Evolutionary conservation across 2,113 vertebrate species (phyloP), one percentile per base, ranked within the genome.

Genomic region (Lophotis ruficrista): DNA sequence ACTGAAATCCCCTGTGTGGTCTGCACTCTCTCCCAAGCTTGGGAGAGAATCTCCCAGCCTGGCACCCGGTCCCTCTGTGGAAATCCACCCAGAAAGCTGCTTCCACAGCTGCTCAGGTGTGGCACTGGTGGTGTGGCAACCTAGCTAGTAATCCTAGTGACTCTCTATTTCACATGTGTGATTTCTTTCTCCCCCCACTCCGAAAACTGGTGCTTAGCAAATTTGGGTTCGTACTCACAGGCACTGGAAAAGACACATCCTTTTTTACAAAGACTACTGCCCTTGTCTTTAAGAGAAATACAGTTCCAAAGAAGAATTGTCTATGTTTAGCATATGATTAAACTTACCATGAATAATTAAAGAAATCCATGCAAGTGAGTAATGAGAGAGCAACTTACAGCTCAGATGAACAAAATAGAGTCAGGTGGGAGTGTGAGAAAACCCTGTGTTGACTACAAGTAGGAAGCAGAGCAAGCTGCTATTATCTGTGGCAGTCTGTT

Each of bases 291-390:
- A 81, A 56, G 70, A 71, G 57, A 86, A 85, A 92, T 66, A 50
- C 25, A 72, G 38, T 51, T 51, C 71, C 14, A 51, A 73, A 75
- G 75, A 83, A 85, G 51, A 91, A 89, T 72, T 73, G 43, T 61
- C 71, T 58, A 22, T 77, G 37, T 86, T 77, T 86, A 78, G 57
- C 57, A 64, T 79, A 88, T 62, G 65, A 88, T 78, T 94, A 93
- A 89, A 88, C 81, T 75, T 78, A 75, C 45, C 2, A 38, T 91
- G 75, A 88, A 90, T 93, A 87, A 89, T 89, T 92, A 94, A 92
- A 94, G 75, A 87, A 87, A 80, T 57, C 70, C 66, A 47, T 43
- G 65, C 70, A 89, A 95, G 41, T 68, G 61, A 91, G 50, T 80
- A 85, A 96, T 85, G 77, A 82, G 33, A 85, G 23, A 80, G 31